Evolutionary conservation across 2,888 invertebrate species (phyloP).

Genomic region (Galerucella nymphaeae): DNA sequence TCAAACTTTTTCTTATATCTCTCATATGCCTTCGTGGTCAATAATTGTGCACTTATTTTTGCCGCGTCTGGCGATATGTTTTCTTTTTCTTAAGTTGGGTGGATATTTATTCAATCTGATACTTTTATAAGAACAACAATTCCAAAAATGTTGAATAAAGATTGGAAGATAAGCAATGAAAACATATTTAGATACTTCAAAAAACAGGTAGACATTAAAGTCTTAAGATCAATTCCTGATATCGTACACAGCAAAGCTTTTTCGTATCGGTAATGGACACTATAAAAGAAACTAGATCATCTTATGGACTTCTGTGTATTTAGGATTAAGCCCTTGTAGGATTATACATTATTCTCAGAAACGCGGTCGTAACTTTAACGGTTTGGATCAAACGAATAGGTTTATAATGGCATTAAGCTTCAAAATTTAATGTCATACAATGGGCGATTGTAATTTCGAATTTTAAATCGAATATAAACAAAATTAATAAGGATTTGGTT

Average conservation of each 20-base stretch:
- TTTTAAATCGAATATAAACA: too few species aligned
- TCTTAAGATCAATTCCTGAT: constrained; percentile 1
- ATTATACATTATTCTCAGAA: neutral
- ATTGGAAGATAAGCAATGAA: neutral
- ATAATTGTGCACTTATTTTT: too few species aligned
- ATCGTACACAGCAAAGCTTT: neutral
- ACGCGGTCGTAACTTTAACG: neutral
- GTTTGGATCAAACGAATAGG: neutral
- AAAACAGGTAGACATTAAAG: neutral
- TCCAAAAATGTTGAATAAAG: neutral
- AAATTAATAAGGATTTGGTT: accelerated
- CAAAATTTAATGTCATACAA: too few species aligned
- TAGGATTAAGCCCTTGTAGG: neutral
- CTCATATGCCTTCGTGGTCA: too few species aligned
- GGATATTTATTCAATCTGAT: too few species aligned
- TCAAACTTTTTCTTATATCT: too few species aligned
- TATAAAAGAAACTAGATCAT: neutral
- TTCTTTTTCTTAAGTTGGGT: too few species aligned
- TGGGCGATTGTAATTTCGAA: too few species aligned
- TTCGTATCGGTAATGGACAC: neutral
- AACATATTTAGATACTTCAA: neutral
- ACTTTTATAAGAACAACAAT: too few species aligned
- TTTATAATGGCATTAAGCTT: neutral
- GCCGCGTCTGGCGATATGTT: too few species aligned
- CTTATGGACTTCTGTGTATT: neutral